Base-by-base conservation (phyloP, 2,797 vertebrate species). In the Clarias laeviceps region DNA sequence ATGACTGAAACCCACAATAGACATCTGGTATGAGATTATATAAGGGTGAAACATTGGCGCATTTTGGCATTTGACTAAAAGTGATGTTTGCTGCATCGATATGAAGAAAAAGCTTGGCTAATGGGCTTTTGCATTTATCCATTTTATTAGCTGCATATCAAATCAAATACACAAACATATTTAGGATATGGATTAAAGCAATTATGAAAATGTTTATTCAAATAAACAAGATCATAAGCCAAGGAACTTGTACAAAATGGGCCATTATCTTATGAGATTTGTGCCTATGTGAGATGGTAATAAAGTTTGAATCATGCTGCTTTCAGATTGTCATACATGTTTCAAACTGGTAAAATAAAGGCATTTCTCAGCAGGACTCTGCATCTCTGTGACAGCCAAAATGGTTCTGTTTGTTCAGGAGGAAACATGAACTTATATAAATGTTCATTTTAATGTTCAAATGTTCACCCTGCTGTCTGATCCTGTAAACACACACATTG, bases 391-490 rank as follows among this genome's bases (percentile, higher is more conserved):
- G 9, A 20, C 29, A 79, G 65, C 56, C 54, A 32, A 14, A 62
- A 9, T 61, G 24, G n/a, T 54, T 54, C 29, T 56, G 50, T 7
- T 72, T 62, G 40, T 68, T 24, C 34, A 5, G 50, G 56, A 50
- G 27, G 50, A 80, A 27, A 70, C 37, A 4, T 17, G 61, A 85
- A 79, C 69, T 64, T 64, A 62, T 69, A 85, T 79, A 87, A 87
- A 85, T 73, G 64, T 78, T 87, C 72, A 61, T 86, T 88, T 87
- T 68, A 66, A n/a, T n/a, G n/a, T n/a, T n/a, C n/a, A n/a, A n/a
- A n/a, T n/a, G n/a, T 29, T 69, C 50, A 29, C 45, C 57, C 70
- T 80, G 69, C 69, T 40, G 74, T 70, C 82, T 86, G 85, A 78
- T 85, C 77, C 82, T 82, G 66, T 84, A 68, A 61, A 79, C 50